Evolutionary conservation across 2,888 invertebrate genomes (phyloP), one percentile per base, ranked within the genome.

Genomic region (Rhingia rostrata): DNA sequence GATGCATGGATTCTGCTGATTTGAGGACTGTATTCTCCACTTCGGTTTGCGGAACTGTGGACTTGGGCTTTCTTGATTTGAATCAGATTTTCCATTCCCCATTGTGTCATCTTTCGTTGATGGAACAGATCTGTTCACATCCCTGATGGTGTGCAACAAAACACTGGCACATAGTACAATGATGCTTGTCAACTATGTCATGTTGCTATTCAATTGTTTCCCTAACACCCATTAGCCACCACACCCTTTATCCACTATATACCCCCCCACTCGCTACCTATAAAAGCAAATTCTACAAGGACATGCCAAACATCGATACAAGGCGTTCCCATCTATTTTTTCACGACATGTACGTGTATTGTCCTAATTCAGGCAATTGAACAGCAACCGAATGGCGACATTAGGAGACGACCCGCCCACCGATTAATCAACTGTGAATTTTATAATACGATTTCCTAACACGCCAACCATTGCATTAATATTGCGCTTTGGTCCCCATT

Each of bases 351-450:
- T 49, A 63, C 39, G 53, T 47, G 14, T 43, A 66, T 43, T 49
- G 74, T 58, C 58, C 74, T 51, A 47, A 49, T 66, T 58, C 56
- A 58, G 51, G 33, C 66, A 43, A 75, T 75, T 66, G 51, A 75
- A 43, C 66, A 60, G 12, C 58, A 66, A 75, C 51, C 66, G 58
- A 58, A 64, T 22, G 22, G 22, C 22, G 22, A 22, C 22, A 43
- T 6, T 9, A 9, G 49, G 49, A 1, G n/a, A 22, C 56, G 39
- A 30, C 51, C 58, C 74, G 49, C 66, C 58, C 49, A 6, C 33
- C 37, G 74, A 75, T 75, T 58, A 75, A 75, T 75, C 74, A 75
- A 58, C 58, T 75, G 64, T 58, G 74, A 58, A 51, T 66, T 66
- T 75, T 64, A 66, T 75, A 75, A 75, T 75, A 66, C 66, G 74